These are phyloP conservation scores for Acyrthosiphon pisum DNA, from an alignment of 1,140 invertebrate genomes.

Conservation along the genomic window DNA sequence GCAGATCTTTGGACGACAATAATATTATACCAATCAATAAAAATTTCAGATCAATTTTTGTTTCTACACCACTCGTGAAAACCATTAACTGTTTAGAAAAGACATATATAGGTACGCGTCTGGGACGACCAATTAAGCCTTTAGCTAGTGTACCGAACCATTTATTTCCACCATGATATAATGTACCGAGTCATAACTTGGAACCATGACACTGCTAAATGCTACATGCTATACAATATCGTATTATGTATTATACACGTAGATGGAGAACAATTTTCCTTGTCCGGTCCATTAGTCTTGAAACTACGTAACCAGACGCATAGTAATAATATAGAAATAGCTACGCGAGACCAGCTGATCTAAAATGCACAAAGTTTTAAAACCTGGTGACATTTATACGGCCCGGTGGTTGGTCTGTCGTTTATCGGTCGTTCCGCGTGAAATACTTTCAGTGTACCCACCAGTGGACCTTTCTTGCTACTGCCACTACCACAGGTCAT, in stretches of 20 bases:
- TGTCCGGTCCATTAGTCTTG: conserved; percentile 30
- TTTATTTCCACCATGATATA: neutral
- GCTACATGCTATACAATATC: neutral
- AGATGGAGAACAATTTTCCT: neutral
- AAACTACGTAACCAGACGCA: neutral
- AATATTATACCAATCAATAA: neutral
- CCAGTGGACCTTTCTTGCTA: neutral
- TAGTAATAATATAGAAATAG: neutral
- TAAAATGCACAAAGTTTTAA: conserved; percentile 7
- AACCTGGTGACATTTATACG: conserved; percentile 29
- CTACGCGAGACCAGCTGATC: neutral
- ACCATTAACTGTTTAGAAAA: neutral
- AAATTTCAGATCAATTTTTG: neutral
- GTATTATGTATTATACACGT: neutral
- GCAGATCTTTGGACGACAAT: too few relatives aligned
- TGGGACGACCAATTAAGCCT: neutral
- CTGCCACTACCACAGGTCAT: neutral
- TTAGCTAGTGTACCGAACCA: neutral
- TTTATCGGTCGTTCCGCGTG: conserved; percentile 49
- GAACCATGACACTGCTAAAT: neutral
- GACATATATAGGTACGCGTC: neutral
- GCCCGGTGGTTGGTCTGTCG: neutral
- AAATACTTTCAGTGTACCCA: conserved; percentile 7
- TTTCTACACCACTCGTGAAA: neutral
- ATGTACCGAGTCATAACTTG: neutral